Percentiles rank a stretch among this genome's conserved stretches.
Evolutionary conservation across 35 echinoderm and acorn worm genomes (phyloP).

Genomic region (Stichopus chloronotus): DNA sequence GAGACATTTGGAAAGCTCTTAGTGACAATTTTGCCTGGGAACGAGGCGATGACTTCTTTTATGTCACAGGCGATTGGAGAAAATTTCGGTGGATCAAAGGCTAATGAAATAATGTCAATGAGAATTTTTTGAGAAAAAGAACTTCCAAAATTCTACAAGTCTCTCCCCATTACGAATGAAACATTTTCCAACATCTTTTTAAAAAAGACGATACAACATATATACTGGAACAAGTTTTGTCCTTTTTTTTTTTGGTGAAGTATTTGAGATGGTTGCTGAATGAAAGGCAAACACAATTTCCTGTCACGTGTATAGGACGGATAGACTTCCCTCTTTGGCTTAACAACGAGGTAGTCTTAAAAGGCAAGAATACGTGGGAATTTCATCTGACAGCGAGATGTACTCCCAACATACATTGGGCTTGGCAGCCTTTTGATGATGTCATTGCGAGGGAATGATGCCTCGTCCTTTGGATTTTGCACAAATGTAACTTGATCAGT

Average conservation of each 20-base stretch:
- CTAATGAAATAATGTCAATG: no score
- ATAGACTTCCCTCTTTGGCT: neutral
- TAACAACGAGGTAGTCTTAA: no score
- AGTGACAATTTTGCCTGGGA: no score
- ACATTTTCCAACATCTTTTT: neutral
- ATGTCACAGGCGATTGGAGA: no score
- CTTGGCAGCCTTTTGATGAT: slow-evolving; percentile 62
- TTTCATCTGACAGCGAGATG: slow-evolving; percentile 31
- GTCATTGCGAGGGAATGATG: slow-evolving; percentile 54
- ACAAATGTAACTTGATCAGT: slow-evolving; percentile 47
- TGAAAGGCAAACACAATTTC: neutral
- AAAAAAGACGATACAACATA: neutral
- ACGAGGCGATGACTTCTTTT: no score
- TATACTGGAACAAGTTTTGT: neutral
- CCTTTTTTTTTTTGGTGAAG: neutral
- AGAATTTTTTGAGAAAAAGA: no score
- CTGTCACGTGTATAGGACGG: neutral
- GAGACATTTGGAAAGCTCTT: no score
- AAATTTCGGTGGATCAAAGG: no score
- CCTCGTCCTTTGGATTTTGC: slow-evolving; percentile 55
- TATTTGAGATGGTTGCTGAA: neutral
- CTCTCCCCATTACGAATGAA: neutral
- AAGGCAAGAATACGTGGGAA: neutral
- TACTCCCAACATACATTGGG: slow-evolving; percentile 33
- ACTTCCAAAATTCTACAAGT: no score